A percentile compares a stretch with the other conserved stretches of the same genome.
These are phyloP conservation scores for Megalurothrips usitatus DNA, from an alignment of 2,888 invertebrate species.

Conservation along the genomic window DNA sequence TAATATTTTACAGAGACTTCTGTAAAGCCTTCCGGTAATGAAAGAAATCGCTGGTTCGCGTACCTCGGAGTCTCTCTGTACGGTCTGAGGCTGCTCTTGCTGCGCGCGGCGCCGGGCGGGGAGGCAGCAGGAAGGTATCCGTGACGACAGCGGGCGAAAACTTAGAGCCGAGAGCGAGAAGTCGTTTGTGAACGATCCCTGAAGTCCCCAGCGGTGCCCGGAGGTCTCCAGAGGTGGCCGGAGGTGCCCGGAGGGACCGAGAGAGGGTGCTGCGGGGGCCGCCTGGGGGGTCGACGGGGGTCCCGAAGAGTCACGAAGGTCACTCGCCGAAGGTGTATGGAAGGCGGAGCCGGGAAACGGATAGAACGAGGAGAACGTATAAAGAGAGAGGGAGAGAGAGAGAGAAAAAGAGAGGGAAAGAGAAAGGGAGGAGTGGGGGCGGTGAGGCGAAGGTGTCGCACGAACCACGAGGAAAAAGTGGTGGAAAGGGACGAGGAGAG, in stretches of 20 bases:
- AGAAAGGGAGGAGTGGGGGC: not conserved
- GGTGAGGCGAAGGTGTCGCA: not conserved
- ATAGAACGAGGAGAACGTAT: not conserved
- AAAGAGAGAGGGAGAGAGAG: not conserved
- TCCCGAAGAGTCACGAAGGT: conserved; percentile 5
- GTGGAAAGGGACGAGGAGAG: not conserved
- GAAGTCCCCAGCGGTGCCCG: too few species aligned
- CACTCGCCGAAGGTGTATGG: not conserved
- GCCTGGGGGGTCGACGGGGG: conserved; percentile 31
- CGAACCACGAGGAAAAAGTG: not conserved
- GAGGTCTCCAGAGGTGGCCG: too few species aligned
- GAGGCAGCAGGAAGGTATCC: too few species aligned
- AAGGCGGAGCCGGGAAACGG: not conserved
- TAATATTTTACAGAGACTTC: too few species aligned
- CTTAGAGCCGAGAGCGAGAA: too few species aligned
- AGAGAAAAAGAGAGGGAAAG: not conserved
- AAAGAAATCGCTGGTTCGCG: too few species aligned
- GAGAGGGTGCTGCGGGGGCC: not conserved
- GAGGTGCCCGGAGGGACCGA: not conserved
- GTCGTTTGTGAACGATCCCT: too few species aligned
- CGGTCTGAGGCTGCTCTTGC: too few species aligned
- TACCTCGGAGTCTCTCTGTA: too few species aligned
- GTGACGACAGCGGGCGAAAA: too few species aligned
- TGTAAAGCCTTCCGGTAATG: too few species aligned
- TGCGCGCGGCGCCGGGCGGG: too few species aligned